Evolutionary conservation across 2,797 vertebrate species (phyloP).

Genomic region (Lutjanus argentimaculatus): DNA sequence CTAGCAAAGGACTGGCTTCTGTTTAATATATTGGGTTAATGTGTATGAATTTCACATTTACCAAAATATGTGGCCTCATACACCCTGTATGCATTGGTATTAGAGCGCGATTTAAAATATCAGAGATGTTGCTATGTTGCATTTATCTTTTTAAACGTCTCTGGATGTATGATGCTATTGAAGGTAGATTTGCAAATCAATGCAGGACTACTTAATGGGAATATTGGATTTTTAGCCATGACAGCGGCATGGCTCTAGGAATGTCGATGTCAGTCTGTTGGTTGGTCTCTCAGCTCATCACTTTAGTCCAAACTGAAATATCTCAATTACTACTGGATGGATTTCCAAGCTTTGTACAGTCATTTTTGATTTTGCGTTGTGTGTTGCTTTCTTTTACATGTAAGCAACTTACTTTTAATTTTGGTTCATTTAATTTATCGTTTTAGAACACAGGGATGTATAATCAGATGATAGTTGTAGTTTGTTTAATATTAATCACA

Average conservation of each 20-base stretch:
- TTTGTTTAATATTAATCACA: too few species aligned
- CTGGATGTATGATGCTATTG: not conserved
- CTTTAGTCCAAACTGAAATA: not conserved
- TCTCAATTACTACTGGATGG: not conserved
- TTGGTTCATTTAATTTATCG: too few species aligned
- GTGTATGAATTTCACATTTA: not conserved
- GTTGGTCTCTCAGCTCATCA: not conserved
- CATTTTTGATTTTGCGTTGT: too few species aligned
- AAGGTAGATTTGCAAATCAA: not conserved
- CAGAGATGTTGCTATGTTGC: not conserved
- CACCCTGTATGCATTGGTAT: not conserved
- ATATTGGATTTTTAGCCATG: not conserved
- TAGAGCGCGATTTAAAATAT: not conserved
- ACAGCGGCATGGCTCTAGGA: too few species aligned
- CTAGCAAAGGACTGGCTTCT: not conserved
- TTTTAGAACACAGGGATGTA: too few species aligned
- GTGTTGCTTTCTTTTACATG: too few species aligned
- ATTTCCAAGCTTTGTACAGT: not conserved
- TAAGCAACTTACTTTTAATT: too few species aligned
- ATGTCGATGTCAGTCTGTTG: not conserved
- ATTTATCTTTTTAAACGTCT: slow-evolving; percentile 3
- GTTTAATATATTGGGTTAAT: not conserved
- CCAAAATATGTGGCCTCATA: not conserved
- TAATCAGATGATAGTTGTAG: too few species aligned
- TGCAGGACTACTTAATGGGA: not conserved